Conservation (phyloP, 2,888 invertebrate species). For the Sialis lutaria region DNA sequence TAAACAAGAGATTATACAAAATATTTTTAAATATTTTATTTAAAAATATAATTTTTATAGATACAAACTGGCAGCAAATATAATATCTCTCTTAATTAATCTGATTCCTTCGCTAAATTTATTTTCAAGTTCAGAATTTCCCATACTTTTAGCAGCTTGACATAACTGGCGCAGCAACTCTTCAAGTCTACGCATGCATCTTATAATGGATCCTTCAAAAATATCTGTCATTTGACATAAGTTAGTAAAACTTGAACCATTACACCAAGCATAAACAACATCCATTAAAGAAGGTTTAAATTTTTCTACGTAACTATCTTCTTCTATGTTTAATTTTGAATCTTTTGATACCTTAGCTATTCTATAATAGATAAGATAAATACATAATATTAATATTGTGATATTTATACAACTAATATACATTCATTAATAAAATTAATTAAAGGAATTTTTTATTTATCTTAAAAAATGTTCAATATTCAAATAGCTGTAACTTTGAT, state of each 20-base stretch:
- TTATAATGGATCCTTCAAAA: conserved; percentile 81
- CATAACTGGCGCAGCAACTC: conserved; percentile 90
- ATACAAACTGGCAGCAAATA: conserved; percentile 98
- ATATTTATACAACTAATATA: background rate
- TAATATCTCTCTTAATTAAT: conserved; percentile 90
- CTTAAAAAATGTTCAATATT: background rate
- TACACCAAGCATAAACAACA: conserved; percentile 90
- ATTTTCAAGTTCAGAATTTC: conserved; percentile 86
- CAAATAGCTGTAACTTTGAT: too few species aligned
- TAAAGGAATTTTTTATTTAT: too few species aligned
- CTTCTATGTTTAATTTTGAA: conserved; percentile 73
- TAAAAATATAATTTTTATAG: conserved; percentile 32
- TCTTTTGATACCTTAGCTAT: conserved; percentile 80
- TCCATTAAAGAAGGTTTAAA: conserved; percentile 96
- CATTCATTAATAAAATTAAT: background rate
- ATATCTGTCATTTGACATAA: conserved; percentile 94
- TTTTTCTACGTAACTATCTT: conserved; percentile 76
- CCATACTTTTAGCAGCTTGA: conserved; percentile 92
- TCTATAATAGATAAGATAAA: background rate
- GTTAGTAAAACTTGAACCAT: conserved; percentile 78
- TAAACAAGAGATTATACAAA: too few species aligned
- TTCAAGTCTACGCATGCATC: conserved; percentile 91
- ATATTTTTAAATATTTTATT: too few species aligned
- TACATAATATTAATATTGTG: background rate
- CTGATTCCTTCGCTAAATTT: conserved; percentile 89